Evolutionary conservation across 2,888 invertebrate genomes (phyloP).

Genomic region (Shargacucullia verbasci): DNA sequence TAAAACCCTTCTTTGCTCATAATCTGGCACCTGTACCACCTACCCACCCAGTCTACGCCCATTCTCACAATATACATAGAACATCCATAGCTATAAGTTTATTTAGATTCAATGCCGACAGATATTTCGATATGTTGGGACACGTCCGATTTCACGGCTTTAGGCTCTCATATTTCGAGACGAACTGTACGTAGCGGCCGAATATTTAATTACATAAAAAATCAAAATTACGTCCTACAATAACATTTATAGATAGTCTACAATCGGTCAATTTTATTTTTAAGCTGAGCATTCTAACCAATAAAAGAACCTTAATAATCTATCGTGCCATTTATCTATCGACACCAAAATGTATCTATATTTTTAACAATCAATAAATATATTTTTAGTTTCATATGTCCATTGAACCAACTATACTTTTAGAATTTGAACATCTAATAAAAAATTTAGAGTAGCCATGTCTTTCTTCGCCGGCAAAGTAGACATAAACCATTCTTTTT

Average conservation of each 20-base stretch:
- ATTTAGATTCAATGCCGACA: slow-evolving; percentile 36
- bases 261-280: too few relatives aligned
- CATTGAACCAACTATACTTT: slow-evolving; percentile 31
- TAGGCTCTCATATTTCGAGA: not conserved
- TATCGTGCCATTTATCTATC: slow-evolving; percentile 31
- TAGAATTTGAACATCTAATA: slow-evolving; percentile 41
- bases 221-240: slow-evolving; percentile 1
- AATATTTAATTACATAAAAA: slow-evolving; percentile 1
- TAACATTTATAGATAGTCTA: too few relatives aligned
- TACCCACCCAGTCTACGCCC: slow-evolving; percentile 1
- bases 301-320: slow-evolving; percentile 7
- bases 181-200: too few relatives aligned
- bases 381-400: slow-evolving; percentile 34
- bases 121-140: slow-evolving; percentile 37
- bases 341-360: slow-evolving; percentile 54
- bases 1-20: too few relatives aligned
- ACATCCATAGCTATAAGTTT: slow-evolving; percentile 5
- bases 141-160: slow-evolving; percentile 2
- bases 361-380: slow-evolving; percentile 53
- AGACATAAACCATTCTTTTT: slow-evolving; percentile 14
- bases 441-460: slow-evolving; percentile 12
- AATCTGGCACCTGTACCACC: not conserved
- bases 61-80: slow-evolving; percentile 23
- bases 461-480: slow-evolving; percentile 37
- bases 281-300: not conserved